Conservation (phyloP, 2,888 invertebrate species). For the Odontocerum albicorne region DNA sequence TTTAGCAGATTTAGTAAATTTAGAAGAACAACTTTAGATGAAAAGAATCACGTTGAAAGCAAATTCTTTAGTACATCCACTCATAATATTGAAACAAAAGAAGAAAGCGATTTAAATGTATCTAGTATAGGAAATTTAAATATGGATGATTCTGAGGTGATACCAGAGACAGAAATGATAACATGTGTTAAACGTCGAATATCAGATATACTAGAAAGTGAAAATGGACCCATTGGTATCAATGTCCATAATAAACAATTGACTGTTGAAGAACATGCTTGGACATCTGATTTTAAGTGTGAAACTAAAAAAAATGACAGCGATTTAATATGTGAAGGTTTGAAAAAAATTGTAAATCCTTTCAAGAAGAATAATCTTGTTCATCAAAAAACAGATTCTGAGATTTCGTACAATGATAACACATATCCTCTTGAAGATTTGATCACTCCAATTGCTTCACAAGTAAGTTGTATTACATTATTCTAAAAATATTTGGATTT, state of each 20-base stretch:
- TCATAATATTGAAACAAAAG: constrained; percentile 36
- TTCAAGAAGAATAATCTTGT: constrained; percentile 5
- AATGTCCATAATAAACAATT: constrained; percentile 8
- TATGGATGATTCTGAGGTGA: constrained; percentile 17
- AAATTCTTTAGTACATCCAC: constrained; percentile 54
- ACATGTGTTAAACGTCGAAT: constrained; percentile 1
- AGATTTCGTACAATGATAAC: constrained; percentile 50
- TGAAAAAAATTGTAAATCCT: constrained; percentile 28
- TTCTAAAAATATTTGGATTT: neutral
- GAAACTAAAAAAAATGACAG: too few species aligned
- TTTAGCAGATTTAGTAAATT: constrained; percentile 57
- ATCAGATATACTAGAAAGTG: constrained; percentile 8
- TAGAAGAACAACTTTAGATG: constrained; percentile 49
- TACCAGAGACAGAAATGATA: neutral
- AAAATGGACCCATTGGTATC: neutral
- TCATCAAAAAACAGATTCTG: constrained; percentile 37
- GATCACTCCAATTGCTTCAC: constrained; percentile 47
- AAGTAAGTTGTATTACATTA: constrained; percentile 41
- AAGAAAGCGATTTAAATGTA: constrained; percentile 30
- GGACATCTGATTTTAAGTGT: constrained; percentile 38
- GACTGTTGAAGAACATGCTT: constrained; percentile 35
- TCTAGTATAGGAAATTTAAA: constrained; percentile 22
- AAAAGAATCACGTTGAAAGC: constrained; percentile 58
- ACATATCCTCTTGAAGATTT: constrained; percentile 48
- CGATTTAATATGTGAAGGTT: too few species aligned